Percentiles rank a stretch among this genome's conserved stretches.
Evolutionary conservation across 2,888 invertebrate genomes (phyloP).

Genomic region (Eupeodes latifasciatus): DNA sequence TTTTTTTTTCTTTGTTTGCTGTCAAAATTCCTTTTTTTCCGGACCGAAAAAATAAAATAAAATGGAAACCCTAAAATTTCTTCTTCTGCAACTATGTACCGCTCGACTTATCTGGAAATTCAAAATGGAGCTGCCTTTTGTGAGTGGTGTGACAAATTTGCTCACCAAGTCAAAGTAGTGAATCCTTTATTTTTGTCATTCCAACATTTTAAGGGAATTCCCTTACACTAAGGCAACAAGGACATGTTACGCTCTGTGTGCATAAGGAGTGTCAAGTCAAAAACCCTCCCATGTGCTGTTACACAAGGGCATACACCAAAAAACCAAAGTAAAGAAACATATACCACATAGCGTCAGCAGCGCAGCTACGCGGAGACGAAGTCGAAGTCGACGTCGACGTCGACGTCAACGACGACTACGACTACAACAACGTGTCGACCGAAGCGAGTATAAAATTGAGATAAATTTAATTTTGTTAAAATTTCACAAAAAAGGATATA

Average conservation of each 20-base stretch:
- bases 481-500: constrained; percentile 60
- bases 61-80: constrained; percentile 7
- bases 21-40: constrained; percentile 11
- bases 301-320: constrained; percentile 14
- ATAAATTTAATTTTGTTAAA: constrained; percentile 64
- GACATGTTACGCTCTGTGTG: neutral
- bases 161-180: constrained; percentile 21
- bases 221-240: neutral
- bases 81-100: constrained; percentile 11
- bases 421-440: neutral
- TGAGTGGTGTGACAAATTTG: constrained; percentile 42
- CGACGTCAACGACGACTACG: neutral
- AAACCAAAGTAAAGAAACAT: neutral
- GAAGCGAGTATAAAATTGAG: constrained; percentile 19
- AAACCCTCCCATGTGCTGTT: neutral
- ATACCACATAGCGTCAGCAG: neutral
- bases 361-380: neutral
- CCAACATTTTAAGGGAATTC: constrained; percentile 20
- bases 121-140: constrained; percentile 30
- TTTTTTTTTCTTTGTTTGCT: constrained; percentile 5
- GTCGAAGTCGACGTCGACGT: neutral
- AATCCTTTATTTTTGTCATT: constrained; percentile 3
- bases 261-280: constrained; percentile 14
- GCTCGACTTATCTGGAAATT: constrained; percentile 12
- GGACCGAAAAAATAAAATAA: neutral